phyloP scores from a whole-genome alignment of 2,797 vertebrate species.

The Pteropus rufus region DNA sequence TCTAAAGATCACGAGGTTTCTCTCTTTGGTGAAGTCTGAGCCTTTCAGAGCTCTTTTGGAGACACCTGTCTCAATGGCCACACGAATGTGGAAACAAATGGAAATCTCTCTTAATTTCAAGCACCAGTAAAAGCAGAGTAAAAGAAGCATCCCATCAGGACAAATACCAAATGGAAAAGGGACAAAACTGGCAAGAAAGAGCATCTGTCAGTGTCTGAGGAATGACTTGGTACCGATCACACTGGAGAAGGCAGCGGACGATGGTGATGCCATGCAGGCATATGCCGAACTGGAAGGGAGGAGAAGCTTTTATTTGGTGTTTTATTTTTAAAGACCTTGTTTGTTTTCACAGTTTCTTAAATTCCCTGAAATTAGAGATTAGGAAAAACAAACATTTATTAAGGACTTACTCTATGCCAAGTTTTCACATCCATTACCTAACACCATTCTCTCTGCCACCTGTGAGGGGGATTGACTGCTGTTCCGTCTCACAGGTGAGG shows the following conservation, averaged over 20 bases:
- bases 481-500: neutral
- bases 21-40: neutral
- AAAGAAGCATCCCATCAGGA: neutral
- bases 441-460: neutral
- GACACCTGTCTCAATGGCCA: neutral
- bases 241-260: too few species aligned
- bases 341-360: neutral
- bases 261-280: accelerated
- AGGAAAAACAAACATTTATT: neutral
- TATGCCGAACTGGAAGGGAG: neutral
- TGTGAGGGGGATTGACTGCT: neutral
- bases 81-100: neutral
- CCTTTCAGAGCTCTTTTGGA: neutral
- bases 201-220: neutral
- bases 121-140: neutral
- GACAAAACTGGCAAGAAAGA: neutral
- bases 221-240: neutral
- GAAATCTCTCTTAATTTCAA: slow-evolving; percentile 23
- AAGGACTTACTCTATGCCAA: neutral
- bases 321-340: neutral
- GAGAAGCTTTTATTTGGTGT: neutral
- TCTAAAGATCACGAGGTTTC: neutral
- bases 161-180: neutral
- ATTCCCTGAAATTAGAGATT: neutral
- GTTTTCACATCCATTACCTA: neutral